phyloP scores from a whole-genome alignment of 2,113 vertebrate genomes.

The Accipiter virgatus region DNA sequence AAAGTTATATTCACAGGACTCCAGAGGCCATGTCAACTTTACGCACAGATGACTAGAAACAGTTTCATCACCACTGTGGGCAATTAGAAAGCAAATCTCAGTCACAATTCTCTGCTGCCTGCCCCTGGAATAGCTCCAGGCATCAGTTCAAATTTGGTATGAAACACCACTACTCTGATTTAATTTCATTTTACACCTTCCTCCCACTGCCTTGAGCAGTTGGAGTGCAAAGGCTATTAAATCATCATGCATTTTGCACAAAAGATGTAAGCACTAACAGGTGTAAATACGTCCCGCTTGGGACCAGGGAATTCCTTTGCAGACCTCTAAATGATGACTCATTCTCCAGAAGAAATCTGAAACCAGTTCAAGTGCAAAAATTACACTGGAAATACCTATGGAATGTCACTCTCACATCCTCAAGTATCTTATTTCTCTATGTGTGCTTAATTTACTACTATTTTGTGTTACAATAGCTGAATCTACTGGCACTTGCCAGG shows the following conservation, averaged over 20 bases:
- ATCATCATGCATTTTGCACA: background rate
- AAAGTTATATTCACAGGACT: background rate
- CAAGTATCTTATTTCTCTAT: background rate
- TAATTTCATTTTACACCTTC: constrained; percentile 56
- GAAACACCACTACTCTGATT: constrained; percentile 31
- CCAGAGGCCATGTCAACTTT: constrained; percentile 22
- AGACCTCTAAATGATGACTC: constrained; percentile 4
- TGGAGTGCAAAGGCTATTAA: constrained; percentile 40
- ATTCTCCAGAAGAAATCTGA: constrained; percentile 13
- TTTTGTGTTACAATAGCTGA: background rate
- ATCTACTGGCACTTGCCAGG: background rate
- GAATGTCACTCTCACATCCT: background rate
- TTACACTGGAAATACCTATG: background rate
- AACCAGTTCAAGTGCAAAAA: background rate
- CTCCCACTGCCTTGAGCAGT: constrained; percentile 35
- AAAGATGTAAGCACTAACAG: constrained; percentile 13
- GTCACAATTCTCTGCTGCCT: constrained; percentile 16
- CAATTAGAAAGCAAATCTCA: constrained; percentile 51
- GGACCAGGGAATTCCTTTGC: constrained; percentile 10
- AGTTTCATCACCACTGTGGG: constrained; percentile 32
- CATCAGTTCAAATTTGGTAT: constrained; percentile 33
- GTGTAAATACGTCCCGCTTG: background rate
- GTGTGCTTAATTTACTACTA: background rate
- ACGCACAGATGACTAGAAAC: constrained; percentile 2
- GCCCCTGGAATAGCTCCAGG: constrained; percentile 46